Conservation (phyloP, 2,888 invertebrate species). For the Mesorhabditis sp. region DNA sequence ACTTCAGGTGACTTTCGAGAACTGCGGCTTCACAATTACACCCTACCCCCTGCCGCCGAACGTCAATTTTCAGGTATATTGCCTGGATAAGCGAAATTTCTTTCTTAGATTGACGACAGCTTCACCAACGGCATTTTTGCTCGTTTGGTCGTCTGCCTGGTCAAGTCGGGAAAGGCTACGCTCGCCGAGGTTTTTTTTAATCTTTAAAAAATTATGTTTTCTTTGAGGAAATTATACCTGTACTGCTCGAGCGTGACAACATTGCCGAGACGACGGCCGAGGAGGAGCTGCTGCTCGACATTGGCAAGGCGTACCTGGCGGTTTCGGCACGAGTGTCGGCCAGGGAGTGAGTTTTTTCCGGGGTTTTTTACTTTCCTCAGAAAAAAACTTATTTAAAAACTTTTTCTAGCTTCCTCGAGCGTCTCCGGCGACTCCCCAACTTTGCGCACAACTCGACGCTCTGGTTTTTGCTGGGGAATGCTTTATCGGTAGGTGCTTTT, state of each 20-base stretch:
- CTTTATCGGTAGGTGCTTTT: slow-evolving; percentile 13
- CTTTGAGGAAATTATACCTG: slow-evolving; percentile 26
- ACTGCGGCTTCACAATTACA: slow-evolving; percentile 34
- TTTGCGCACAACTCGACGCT: slow-evolving; percentile 7
- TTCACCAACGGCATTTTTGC: slow-evolving; percentile 22
- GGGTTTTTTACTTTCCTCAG: not conserved
- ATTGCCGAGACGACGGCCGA: slow-evolving; percentile 19
- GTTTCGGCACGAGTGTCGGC: not conserved
- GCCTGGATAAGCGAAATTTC: slow-evolving; percentile 6
- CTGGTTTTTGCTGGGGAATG: slow-evolving; percentile 21
- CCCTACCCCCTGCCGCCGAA: slow-evolving; percentile 38
- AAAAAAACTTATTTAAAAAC: no score
- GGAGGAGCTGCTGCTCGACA: slow-evolving; percentile 21
- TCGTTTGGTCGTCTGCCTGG: slow-evolving; percentile 31
- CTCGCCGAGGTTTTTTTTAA: slow-evolving; percentile 13
- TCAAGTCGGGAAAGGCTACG: slow-evolving; percentile 17
- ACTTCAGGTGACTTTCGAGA: slow-evolving; percentile 33
- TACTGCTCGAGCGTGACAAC: slow-evolving; percentile 25
- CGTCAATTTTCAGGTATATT: slow-evolving; percentile 16
- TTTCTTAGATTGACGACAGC: slow-evolving; percentile 9
- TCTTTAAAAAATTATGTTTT: slow-evolving; percentile 12
- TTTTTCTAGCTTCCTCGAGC: slow-evolving; percentile 1
- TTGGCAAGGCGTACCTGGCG: slow-evolving; percentile 1
- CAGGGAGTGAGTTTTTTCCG: not conserved
- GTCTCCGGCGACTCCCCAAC: not conserved